Evolutionary conservation across 2,888 invertebrate species (phyloP), one percentile per base, ranked within the genome.

Genomic region (Seira ritae): DNA sequence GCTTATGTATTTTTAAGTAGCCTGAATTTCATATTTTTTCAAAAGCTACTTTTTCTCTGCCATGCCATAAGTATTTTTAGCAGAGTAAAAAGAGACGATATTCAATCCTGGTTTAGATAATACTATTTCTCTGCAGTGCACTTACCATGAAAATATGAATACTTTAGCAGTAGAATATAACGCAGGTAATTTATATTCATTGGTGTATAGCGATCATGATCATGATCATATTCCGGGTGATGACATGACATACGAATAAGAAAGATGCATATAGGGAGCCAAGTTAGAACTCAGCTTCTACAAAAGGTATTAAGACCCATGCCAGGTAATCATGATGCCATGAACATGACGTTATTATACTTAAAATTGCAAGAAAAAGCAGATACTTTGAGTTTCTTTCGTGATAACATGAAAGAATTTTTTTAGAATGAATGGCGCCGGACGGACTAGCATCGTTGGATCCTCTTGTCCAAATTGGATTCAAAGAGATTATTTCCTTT

Each of bases 151-250:
- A 31, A 31, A 31, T 31, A 31, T 31, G 31, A 31, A 31, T 31
- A 4, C 31, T 4, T 31, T 4, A 31, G 31, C 3, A 31, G 50
- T 50, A n/a, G 42, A 50, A 50, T 15, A 50, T 50, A 50, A n/a
- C 50, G 12, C 50, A 66, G 1, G 42, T 74, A 74, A 42, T 74
- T 74, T 74, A 74, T 74, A 74, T 74, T 74, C 74, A 74, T 73
- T 73, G 73, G 62, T 37, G 50, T 50, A 50, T 50, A 15, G 50
- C 50, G 50, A 50, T 50, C 50, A 50, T 50, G 50, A 50, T 50
- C 50, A 50, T 50, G 17, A n/a, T 50, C 50, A 50, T 50, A n/a
- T 31, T 8, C 8, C 8, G 31, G 31, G 31, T 15, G 50, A 50
- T 50, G 50, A 50, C 50, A 50, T 50, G 50, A 50, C 50, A 50